Evolutionary conservation across 92 coral and sea anemone species (phyloP).

Genomic region (Plumapathes pennacea): DNA sequence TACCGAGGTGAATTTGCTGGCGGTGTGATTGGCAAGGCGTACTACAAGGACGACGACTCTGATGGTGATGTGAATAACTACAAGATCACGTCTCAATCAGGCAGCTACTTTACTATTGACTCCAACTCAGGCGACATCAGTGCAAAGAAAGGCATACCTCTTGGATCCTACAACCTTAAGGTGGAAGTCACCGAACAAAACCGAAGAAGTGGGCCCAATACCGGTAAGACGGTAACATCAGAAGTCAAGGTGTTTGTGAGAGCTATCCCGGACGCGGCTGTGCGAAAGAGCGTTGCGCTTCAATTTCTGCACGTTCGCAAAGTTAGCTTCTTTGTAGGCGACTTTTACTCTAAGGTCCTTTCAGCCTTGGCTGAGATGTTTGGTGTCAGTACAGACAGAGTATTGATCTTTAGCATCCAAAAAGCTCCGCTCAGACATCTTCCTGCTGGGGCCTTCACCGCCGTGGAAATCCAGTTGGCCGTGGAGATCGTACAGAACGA

Average conservation of each 20-base stretch:
- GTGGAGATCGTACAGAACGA: conserved; percentile 18
- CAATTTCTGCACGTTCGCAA: conserved; percentile 64
- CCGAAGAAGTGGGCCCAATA: conserved; percentile 14
- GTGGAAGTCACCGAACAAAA: conserved; percentile 57
- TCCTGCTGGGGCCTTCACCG: conserved; percentile 30
- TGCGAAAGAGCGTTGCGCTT: conserved; percentile 67
- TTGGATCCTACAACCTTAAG: conserved; percentile 50
- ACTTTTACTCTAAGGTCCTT: conserved; percentile 29
- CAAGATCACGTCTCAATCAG: conserved; percentile 28
- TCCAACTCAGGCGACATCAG: conserved; percentile 63
- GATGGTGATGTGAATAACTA: conserved; percentile 75
- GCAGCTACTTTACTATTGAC: conserved; percentile 53
- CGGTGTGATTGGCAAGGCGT: conserved; percentile 83
- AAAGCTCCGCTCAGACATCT: conserved; percentile 39
- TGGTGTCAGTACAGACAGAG: conserved; percentile 14
- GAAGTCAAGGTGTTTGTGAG: conserved; percentile 51
- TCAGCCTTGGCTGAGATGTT: conserved; percentile 29
- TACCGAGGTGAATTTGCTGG: conserved; percentile 71
- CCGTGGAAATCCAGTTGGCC: conserved; percentile 63
- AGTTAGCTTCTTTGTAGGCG: conserved; percentile 56
- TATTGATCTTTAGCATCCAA: conserved; percentile 80
- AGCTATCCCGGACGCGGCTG: conserved; percentile 45
- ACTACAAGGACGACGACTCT: conserved; percentile 76
- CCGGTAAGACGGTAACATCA: conserved; percentile 67
- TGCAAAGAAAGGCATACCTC: conserved; percentile 43